Evolutionary conservation across 2,113 vertebrate species (phyloP), one percentile per base, ranked within the genome.

Genomic region (Casuarius casuarius): DNA sequence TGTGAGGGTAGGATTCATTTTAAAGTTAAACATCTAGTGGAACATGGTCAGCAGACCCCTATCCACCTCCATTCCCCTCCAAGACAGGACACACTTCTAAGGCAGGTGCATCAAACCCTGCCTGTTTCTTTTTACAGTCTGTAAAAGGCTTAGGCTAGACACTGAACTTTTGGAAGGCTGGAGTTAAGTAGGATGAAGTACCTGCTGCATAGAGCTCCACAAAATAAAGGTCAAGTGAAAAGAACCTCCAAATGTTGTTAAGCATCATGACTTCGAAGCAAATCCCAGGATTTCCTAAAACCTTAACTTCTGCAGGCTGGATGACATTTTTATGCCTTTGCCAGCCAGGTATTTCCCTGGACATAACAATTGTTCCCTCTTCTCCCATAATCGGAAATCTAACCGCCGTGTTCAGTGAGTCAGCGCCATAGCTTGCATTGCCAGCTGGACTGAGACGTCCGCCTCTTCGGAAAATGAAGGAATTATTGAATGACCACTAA

Each of bases 221-320:
- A 29, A 92, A 95, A 82, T 44, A 95, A 95, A 94, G 87, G 94
- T 89, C 93, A 94, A 23, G 54, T 12, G 12, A 29, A 62, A 89
- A 79, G 89, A 91, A 79, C 48, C 80, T 67, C 78, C 70, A 85
- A 46, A 61, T n/a, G 89, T 5, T 79, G 35, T 42, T 29, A 82
- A 82, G 83, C 29, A 11, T 5, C 0, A 1, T 13, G 58, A 44
- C 49, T 87, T 31, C 3, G 3, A 84, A 76, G 19, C 87, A 87
- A 81, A 91, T 54, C 74, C 82, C 10, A 3, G 42, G 56, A 29
- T 84, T 84, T 33, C 70, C 73, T 35, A 22, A 59, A 67, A 31
- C 29, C 66, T 38, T 72, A 46, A 14, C 29, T 91, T 31, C 6
- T n/a, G 22, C 44, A 31, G 25, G n/a, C 71, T 62, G 51, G 49